Conservation (phyloP, 2,888 invertebrate genomes). For the Abrostola triplasia region DNA sequence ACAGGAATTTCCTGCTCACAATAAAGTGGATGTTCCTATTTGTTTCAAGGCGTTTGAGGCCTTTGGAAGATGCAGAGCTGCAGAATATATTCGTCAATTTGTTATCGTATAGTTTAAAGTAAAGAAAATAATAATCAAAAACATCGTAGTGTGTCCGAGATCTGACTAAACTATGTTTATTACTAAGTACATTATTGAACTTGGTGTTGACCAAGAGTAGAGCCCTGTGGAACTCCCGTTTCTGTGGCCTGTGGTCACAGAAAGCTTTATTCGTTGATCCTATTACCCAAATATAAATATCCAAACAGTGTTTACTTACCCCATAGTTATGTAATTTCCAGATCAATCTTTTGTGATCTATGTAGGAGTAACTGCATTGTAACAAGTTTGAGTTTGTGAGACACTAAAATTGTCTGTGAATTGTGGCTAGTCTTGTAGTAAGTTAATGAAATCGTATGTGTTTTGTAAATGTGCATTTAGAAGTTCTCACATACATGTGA, state of each 20-base stretch:
- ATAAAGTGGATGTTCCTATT: not conserved
- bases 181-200: not conserved
- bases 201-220: not conserved
- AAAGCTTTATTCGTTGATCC: not conserved
- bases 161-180: not conserved
- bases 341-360: conserved; percentile 6
- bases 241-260: not conserved
- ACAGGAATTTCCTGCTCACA: no score
- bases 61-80: not conserved
- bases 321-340: not conserved
- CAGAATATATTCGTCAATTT: not conserved
- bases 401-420: conserved; percentile 36
- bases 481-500: conserved; percentile 42
- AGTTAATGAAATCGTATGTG: conserved; percentile 36
- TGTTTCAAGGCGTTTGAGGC: not conserved
- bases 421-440: conserved; percentile 26
- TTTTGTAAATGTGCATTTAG: conserved; percentile 26
- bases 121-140: not conserved
- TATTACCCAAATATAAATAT: not conserved
- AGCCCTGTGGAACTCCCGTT: not conserved
- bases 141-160: not conserved
- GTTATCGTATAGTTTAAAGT: not conserved
- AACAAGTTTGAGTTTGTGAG: conserved; percentile 33
- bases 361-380: conserved; percentile 50
- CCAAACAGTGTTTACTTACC: not conserved